phyloP scores from a whole-genome alignment of 2,797 vertebrate genomes.

The Pseudomugil gertrudae region DNA sequence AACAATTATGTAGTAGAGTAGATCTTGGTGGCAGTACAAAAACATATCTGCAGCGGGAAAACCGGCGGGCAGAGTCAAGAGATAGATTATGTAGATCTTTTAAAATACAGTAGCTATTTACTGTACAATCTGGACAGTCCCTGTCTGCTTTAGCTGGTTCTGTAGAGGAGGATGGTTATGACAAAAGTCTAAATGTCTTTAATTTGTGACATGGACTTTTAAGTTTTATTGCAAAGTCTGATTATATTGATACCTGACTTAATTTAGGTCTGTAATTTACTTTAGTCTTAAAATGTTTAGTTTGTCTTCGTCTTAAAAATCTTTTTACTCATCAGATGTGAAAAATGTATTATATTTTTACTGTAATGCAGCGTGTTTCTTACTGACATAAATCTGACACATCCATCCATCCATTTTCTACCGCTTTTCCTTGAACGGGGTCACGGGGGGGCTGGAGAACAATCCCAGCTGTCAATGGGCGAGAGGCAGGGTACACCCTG shows the following conservation, averaged over 20 bases:
- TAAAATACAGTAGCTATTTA: constrained; percentile 18
- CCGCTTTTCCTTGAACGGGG: too few relatives aligned
- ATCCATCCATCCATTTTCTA: too few relatives aligned
- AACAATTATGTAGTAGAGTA: constrained; percentile 33
- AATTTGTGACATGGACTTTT: constrained; percentile 2
- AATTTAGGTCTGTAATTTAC: not conserved
- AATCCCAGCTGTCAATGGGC: too few relatives aligned
- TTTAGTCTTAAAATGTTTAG: not conserved
- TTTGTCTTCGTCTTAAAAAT: not conserved
- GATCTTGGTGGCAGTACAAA: constrained; percentile 19
- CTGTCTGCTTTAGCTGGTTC: constrained; percentile 20
- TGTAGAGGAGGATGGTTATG: constrained; percentile 14
- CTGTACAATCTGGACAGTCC: constrained; percentile 14
- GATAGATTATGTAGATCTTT: constrained; percentile 48
- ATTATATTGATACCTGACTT: not conserved
- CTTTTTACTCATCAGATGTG: not conserved
- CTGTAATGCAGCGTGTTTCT: not conserved
- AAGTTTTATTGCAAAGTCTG: not conserved
- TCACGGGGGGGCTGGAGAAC: too few relatives aligned
- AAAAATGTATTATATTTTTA: not conserved
- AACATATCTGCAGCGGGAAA: constrained; percentile 24
- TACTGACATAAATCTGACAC: constrained; percentile 1
- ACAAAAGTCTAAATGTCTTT: constrained; percentile 27
- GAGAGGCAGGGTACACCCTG: too few relatives aligned
- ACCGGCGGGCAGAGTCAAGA: constrained; percentile 21